Evolutionary conservation across 64 coral and sea anemone genomes (phyloP).

Genomic region (Porites australiensis): DNA sequence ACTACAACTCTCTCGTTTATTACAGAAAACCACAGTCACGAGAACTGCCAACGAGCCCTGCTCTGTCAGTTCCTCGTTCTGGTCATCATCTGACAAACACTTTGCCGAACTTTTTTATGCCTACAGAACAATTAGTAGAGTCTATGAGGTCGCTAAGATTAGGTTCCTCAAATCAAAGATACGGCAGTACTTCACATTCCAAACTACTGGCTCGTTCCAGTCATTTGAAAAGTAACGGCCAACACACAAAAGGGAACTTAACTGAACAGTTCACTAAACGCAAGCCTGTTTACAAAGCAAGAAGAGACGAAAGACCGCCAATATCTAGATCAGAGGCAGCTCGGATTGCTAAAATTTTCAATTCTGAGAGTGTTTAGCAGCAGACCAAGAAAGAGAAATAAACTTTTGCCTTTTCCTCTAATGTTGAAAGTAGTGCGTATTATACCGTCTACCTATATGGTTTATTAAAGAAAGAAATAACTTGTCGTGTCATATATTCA

Average conservation of each 20-base stretch:
- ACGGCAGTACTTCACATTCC: slow-evolving; percentile 10
- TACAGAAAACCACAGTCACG: background rate
- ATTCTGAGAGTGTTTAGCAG: slow-evolving; percentile 3
- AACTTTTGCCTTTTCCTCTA: no score
- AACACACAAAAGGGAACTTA: slow-evolving; percentile 1
- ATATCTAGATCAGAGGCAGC: slow-evolving; percentile 51
- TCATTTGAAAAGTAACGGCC: background rate
- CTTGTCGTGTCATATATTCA: no score
- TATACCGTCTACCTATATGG: background rate
- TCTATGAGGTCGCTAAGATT: slow-evolving; percentile 83
- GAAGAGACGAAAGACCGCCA: slow-evolving; percentile 23
- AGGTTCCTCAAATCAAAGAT: background rate
- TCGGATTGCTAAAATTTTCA: slow-evolving; percentile 70
- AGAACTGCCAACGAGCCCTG: slow-evolving; percentile 5
- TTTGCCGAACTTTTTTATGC: slow-evolving; percentile 91
- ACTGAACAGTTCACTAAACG: slow-evolving; percentile 39
- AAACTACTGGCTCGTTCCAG: slow-evolving; percentile 68
- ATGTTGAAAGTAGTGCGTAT: no score
- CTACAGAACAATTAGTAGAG: slow-evolving; percentile 78
- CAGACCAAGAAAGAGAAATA: background rate
- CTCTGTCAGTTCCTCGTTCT: background rate
- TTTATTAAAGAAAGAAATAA: background rate
- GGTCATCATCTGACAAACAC: background rate
- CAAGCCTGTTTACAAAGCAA: slow-evolving; percentile 32
- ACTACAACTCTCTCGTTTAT: background rate